Evolutionary conservation across 2,113 vertebrate species (phyloP).

Genomic region (Dunckerocampus dactyliophorus): DNA sequence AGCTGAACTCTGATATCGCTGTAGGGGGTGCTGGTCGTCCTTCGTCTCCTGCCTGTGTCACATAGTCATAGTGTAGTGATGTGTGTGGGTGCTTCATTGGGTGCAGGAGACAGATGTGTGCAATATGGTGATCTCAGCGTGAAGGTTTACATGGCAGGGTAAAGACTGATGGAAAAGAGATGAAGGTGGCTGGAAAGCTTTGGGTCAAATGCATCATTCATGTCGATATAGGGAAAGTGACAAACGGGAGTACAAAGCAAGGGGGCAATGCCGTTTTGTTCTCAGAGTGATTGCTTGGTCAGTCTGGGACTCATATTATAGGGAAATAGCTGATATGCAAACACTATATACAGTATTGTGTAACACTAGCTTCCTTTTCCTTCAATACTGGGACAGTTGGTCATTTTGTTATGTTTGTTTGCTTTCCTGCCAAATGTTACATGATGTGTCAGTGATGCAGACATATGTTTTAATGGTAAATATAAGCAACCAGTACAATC

Average conservation of each 20-base stretch:
- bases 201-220: neutral
- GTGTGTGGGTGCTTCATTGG: slow-evolving; percentile 11
- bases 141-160: slow-evolving; percentile 2
- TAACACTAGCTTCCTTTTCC: slow-evolving; percentile 3
- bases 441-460: neutral
- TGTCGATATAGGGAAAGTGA: neutral
- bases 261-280: neutral
- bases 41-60: slow-evolving; percentile 14
- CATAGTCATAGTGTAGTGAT: neutral
- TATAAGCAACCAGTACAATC: neutral
- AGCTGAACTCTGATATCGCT: slow-evolving; percentile 19
- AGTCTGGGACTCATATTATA: neutral
- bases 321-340: neutral
- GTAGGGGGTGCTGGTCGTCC: slow-evolving; percentile 18
- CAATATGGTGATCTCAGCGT: slow-evolving; percentile 22
- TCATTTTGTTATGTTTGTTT: neutral
- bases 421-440: neutral
- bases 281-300: neutral
- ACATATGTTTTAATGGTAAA: neutral
- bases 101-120: neutral
- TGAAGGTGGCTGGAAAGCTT: neutral
- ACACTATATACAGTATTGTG: neutral
- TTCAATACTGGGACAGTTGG: neutral
- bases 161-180: slow-evolving; percentile 2
- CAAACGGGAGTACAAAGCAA: neutral